Conservation (phyloP, 2,113 vertebrate species). For the Rhadina sibilatrix region DNA sequence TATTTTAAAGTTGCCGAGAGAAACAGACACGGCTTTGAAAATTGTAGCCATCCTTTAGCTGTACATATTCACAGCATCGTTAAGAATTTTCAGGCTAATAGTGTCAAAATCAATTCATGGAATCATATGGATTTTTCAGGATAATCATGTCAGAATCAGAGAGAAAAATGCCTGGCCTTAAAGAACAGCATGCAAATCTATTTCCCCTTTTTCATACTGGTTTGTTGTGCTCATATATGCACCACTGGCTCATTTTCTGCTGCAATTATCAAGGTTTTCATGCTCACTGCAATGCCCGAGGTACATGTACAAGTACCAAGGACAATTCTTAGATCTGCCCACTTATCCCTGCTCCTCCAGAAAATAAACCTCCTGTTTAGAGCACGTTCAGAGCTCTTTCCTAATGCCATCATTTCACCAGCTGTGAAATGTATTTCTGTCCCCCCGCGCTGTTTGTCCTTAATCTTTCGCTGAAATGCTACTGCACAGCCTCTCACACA, state of each 20-base stretch:
- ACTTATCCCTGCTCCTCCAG: background rate
- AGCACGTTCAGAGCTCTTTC: accelerated
- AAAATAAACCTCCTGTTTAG: background rate
- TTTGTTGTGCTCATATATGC: background rate
- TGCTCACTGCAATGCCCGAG: background rate
- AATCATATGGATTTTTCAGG: background rate
- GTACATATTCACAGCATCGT: accelerated
- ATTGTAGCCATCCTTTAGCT: background rate
- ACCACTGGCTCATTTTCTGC: background rate
- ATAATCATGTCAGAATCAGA: background rate
- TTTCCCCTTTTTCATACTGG: background rate
- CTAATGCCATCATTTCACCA: background rate
- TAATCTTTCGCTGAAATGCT: background rate
- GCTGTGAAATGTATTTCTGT: background rate
- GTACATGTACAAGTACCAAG: accelerated
- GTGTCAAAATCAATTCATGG: background rate
- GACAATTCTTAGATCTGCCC: background rate
- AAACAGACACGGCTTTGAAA: background rate
- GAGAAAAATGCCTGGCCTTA: background rate
- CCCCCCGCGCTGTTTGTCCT: background rate
- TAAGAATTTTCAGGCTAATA: background rate
- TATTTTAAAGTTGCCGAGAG: background rate
- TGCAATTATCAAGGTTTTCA: background rate
- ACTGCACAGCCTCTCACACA: background rate
- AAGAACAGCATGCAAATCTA: background rate